Evolutionary conservation across 2,113 vertebrate genomes (phyloP).

Genomic region (Oryzias curvinotus): DNA sequence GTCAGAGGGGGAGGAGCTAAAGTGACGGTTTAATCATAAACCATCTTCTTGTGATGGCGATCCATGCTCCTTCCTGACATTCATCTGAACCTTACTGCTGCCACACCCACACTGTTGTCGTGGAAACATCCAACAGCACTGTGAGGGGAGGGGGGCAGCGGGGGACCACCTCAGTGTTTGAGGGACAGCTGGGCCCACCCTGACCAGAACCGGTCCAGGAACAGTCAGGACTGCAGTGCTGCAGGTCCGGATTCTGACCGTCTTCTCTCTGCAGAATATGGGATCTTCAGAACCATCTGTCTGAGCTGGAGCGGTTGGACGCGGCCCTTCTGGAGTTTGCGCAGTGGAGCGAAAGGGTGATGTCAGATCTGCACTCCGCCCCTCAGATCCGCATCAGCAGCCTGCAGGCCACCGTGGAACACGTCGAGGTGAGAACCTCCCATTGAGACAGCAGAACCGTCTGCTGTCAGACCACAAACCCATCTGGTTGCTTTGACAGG

Average conservation of each 20-base stretch:
- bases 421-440: constrained; percentile 82
- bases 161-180: too few species aligned
- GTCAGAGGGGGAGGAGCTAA: too few species aligned
- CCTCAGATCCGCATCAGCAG: constrained; percentile 82
- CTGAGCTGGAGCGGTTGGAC: constrained; percentile 84
- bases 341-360: constrained; percentile 88
- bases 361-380: constrained; percentile 81
- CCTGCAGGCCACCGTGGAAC: constrained; percentile 73
- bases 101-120: too few species aligned
- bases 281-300: constrained; percentile 82
- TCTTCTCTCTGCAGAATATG: constrained; percentile 74
- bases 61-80: too few species aligned
- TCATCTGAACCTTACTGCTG: too few species aligned
- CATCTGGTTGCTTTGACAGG: constrained; percentile 68
- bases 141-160: too few species aligned
- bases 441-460: too few species aligned
- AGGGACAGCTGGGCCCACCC: too few species aligned
- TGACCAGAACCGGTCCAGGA: not conserved
- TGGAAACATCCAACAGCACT: too few species aligned
- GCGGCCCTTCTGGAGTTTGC: constrained; percentile 86
- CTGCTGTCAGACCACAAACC: too few species aligned
- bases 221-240: not conserved
- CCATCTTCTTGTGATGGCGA: too few species aligned
- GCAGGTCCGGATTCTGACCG: not conserved
- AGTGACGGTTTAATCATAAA: too few species aligned